Evolutionary conservation across 2,113 vertebrate genomes (phyloP).

Genomic region (Numida meleagris): DNA sequence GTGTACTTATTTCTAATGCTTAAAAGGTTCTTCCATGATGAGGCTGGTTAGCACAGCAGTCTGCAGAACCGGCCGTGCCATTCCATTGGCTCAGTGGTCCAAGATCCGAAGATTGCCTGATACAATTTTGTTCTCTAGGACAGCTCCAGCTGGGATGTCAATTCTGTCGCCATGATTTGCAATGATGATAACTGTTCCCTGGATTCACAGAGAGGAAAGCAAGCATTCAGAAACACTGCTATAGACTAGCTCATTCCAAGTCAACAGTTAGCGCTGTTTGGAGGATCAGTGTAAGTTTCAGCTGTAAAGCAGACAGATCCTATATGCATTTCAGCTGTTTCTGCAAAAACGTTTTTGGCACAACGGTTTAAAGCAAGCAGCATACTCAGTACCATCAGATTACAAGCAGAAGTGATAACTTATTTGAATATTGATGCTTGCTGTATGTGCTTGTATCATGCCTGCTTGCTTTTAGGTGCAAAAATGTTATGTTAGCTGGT

Average conservation of each 20-base stretch:
- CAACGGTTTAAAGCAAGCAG: neutral
- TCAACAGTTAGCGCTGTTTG: neutral
- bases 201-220: neutral
- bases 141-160: conserved; percentile 94
- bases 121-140: conserved; percentile 98
- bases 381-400: accelerated
- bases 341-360: accelerated
- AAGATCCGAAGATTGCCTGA: conserved; percentile 98
- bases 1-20: conserved; percentile 70
- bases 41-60: conserved; percentile 36
- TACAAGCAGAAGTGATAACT: neutral
- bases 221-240: neutral
- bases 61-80: neutral
- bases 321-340: neutral
- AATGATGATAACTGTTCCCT: conserved; percentile 99
- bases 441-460: accelerated
- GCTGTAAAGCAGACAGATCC: neutral
- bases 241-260: neutral
- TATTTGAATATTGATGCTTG: neutral
- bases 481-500: accelerated
- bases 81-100: conserved; percentile 86
- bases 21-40: conserved; percentile 39
- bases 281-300: neutral
- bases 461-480: neutral
- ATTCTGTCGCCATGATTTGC: conserved; percentile 98